phyloP scores from a whole-genome alignment of 2,113 vertebrate genomes.

The Hystrix brachyura region DNA sequence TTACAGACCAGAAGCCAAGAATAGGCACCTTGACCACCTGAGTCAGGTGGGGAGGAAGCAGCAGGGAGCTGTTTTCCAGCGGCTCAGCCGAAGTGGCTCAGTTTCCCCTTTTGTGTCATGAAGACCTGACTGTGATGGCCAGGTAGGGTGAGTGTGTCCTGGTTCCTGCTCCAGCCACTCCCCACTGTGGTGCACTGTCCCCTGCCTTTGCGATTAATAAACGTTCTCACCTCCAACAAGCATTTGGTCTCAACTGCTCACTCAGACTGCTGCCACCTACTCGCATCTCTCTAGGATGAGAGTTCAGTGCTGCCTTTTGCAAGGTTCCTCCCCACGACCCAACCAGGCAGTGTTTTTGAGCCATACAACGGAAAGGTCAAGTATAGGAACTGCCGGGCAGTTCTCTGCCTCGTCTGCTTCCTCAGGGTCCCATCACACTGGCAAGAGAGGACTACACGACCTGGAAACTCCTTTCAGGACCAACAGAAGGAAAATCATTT shows the following conservation, averaged over 20 bases:
- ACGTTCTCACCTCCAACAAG: not conserved
- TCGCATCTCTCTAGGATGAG: not conserved
- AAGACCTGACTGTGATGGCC: not conserved
- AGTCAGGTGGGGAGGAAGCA: not conserved
- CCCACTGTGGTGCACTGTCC: too few relatives aligned
- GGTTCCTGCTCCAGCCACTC: not conserved
- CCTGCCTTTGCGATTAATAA: not conserved
- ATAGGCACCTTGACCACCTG: not conserved
- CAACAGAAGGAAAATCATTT: not conserved
- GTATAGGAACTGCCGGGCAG: not conserved
- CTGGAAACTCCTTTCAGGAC: not conserved
- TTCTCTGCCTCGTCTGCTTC: not conserved
- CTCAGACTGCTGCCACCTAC: not conserved
- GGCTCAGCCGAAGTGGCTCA: not conserved
- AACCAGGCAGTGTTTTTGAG: not conserved
- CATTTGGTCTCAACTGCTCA: not conserved
- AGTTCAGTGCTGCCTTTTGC: not conserved
- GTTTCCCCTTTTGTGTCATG: not conserved
- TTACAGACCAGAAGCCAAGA: too few relatives aligned
- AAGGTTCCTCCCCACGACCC: not conserved
- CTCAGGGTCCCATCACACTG: not conserved
- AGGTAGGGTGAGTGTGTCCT: accelerated
- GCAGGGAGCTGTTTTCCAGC: not conserved
- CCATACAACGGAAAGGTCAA: not conserved
- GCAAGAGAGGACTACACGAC: not conserved